phyloP scores from a whole-genome alignment of 1,140 invertebrate genomes.

The Trichonephila clavipes region DNA sequence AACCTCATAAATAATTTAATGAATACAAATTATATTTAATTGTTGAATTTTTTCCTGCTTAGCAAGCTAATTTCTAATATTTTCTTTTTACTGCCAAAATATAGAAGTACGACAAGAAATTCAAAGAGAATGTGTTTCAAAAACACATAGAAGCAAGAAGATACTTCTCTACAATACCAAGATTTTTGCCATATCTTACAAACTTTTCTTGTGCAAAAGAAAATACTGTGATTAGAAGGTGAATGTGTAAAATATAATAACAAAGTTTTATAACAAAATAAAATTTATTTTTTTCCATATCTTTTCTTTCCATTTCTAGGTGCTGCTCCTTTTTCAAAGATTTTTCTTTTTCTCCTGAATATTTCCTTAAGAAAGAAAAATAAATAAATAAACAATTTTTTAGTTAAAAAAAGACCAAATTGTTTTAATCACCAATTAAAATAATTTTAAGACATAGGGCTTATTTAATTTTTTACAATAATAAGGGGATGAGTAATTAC shows the following conservation, averaged over 20 bases:
- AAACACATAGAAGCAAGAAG: conserved; percentile 58
- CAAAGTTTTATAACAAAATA: not conserved
- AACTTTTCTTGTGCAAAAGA: not conserved
- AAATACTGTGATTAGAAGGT: not conserved
- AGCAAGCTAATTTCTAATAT: not conserved
- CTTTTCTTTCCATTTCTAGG: not conserved
- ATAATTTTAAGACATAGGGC: no score
- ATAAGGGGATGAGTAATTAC: no score
- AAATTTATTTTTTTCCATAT: conserved; percentile 28
- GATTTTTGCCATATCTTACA: conserved; percentile 61
- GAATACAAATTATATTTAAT: no score
- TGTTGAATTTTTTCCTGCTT: no score
- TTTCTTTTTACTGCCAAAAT: not conserved
- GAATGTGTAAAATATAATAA: not conserved
- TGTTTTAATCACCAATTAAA: no score
- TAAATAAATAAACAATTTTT: not conserved
- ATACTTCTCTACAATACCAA: conserved; percentile 64
- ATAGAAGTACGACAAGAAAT: conserved; percentile 58
- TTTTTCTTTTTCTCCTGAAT: conserved; percentile 47
- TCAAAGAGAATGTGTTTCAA: conserved; percentile 34
- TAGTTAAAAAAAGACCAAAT: no score
- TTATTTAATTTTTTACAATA: no score
- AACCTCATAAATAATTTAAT: no score
- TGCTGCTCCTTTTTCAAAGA: not conserved
- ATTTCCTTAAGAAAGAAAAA: conserved; percentile 27